Evolutionary conservation across 1,140 invertebrate species (phyloP).

Genomic region (Chlorops oryzae): DNA sequence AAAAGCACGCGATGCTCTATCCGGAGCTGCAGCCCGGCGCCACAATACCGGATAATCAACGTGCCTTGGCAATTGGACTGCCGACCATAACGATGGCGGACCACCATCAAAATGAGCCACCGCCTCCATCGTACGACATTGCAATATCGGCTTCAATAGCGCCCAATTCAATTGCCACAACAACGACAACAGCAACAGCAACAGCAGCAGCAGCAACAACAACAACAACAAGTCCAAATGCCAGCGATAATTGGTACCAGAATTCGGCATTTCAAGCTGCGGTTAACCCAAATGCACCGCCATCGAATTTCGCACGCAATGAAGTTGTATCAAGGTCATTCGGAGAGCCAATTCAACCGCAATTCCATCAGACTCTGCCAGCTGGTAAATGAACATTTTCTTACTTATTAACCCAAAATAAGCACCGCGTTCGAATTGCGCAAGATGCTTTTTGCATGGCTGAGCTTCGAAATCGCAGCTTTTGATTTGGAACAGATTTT

Average conservation of each 20-base stretch:
- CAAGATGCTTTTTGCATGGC: no score
- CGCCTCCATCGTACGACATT: constrained; percentile 38
- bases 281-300: no score
- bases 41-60: constrained; percentile 11
- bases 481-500: no score
- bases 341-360: neutral
- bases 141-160: constrained; percentile 18
- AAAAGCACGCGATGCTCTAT: constrained; percentile 43
- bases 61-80: constrained; percentile 13
- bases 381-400: constrained; percentile 3
- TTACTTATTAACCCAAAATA: no score
- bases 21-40: constrained; percentile 31
- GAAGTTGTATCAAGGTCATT: neutral
- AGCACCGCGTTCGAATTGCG: no score
- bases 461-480: no score
- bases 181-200: constrained; percentile 13
- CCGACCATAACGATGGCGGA: no score
- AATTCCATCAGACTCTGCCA: no score
- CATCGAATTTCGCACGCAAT: neutral
- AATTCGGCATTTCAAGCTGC: no score
- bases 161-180: constrained; percentile 4
- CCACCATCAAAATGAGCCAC: constrained; percentile 30
- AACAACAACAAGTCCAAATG: constrained; percentile 17
- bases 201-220: constrained; percentile 13
- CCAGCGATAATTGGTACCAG: no score